phyloP scores from a whole-genome alignment of 2,888 invertebrate species.

The Drosophila stalkeri region DNA sequence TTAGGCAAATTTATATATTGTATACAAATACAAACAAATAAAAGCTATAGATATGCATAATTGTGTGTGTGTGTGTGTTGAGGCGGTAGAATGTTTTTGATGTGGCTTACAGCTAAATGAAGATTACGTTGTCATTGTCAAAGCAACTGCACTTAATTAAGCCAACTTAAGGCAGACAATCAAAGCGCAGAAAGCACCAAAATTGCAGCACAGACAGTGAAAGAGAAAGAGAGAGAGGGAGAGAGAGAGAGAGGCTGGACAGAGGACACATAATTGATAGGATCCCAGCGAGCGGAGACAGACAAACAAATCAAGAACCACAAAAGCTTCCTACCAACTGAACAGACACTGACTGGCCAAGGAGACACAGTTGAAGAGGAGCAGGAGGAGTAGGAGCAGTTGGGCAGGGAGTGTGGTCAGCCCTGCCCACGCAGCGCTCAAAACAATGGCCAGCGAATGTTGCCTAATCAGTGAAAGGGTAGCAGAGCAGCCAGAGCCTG shows the following conservation, averaged over 20 bases:
- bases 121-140: slow-evolving; percentile 74
- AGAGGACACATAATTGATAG: slow-evolving; percentile 58
- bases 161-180: slow-evolving; percentile 65
- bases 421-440: slow-evolving; percentile 60
- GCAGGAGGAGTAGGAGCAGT: not conserved
- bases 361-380: slow-evolving; percentile 2
- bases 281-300: slow-evolving; percentile 51
- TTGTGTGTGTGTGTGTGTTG: slow-evolving; percentile 32
- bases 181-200: slow-evolving; percentile 39
- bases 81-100: slow-evolving; percentile 57
- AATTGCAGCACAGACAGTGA: slow-evolving; percentile 34
- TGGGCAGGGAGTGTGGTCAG: slow-evolving; percentile 1
- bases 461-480: slow-evolving; percentile 66
- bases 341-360: not conserved
- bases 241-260: not conserved
- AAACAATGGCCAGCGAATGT: slow-evolving; percentile 69
- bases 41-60: slow-evolving; percentile 1
- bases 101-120: slow-evolving; percentile 55
- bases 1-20: slow-evolving; percentile 69
- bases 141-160: slow-evolving; percentile 77
- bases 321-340: slow-evolving; percentile 71
- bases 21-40: slow-evolving; percentile 24
- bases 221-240: not conserved
- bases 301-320: slow-evolving; percentile 76
- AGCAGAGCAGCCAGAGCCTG: not conserved